Evolutionary conservation across 2,888 invertebrate genomes (phyloP), one percentile per base, ranked within the genome.

Genomic region (Aleiodes testaceus): DNA sequence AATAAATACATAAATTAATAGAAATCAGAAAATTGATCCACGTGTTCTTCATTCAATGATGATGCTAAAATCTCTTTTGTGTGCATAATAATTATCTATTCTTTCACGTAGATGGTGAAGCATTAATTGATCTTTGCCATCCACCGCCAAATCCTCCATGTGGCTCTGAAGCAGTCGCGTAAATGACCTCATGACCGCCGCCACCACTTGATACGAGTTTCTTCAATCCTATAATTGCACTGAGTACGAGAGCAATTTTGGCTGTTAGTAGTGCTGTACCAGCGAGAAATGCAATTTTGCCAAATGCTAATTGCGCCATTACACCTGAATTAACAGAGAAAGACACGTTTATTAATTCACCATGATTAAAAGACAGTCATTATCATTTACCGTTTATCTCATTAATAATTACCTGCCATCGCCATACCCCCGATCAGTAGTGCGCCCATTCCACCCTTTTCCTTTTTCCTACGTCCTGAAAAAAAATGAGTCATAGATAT

Each of bases 181-280:
- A 90, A 49, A 92, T 90, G 0, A 92, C 89, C 75, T 89, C 91
- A 72, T 90, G 91, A 12, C 89, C 88, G 18, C 87, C 88, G 30
- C 87, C 85, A 44, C 90, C 89, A 11, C 87, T 85, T 9, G 89
- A 88, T 49, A 90, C 89, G 74, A 91, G 85, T 77, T 92, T 92
- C 87, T 93, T 93, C 81, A 93, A 84, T 69, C 92, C 91, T 79
- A 92, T 90, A 78, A 92, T 88, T 49, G 91, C 87, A 4, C 92
- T 91, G 36, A 92, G 81, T 65, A 92, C 85, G 20, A 93, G 83
- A 0, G 92, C 92, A 63, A 92, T 89, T 84, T 93, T 93, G 6
- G 92, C 91, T 72, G 93, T 89, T 67, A 93, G 87, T 71, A 93
- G 87, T 3, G 93, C 93, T 7, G 92, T 90, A 52, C 92, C 92